A percentile compares a stretch with the other conserved stretches of the same genome.
These are phyloP conservation scores for Hermaeophaga mercurialis DNA, from an alignment of 2,888 invertebrate genomes.

Conservation along the genomic window DNA sequence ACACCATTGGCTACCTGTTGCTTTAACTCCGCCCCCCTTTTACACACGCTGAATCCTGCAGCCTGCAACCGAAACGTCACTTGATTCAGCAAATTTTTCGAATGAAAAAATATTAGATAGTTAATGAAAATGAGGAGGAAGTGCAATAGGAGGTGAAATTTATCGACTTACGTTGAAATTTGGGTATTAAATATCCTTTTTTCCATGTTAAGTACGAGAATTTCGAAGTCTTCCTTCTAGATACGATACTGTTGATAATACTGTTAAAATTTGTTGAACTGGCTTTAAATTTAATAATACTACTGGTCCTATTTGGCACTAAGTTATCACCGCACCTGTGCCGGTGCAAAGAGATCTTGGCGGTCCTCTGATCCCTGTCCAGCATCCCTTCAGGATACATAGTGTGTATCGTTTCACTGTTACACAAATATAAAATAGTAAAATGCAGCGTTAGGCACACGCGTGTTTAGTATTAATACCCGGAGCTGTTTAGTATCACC, in stretches of 20 bases:
- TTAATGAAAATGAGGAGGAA: too few species aligned
- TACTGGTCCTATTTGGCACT: constrained; percentile 30
- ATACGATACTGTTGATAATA: constrained; percentile 28
- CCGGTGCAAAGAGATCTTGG: constrained; percentile 40
- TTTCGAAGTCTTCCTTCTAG: constrained; percentile 26
- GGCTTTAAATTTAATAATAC: constrained; percentile 8
- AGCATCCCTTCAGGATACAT: constrained; percentile 50
- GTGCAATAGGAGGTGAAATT: too few species aligned
- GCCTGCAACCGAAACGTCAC: too few species aligned
- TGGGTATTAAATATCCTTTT: constrained; percentile 47
- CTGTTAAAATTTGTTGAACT: constrained; percentile 24
- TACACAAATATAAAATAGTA: neutral
- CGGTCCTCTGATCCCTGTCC: constrained; percentile 54
- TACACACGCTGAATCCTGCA: neutral
- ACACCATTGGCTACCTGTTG: constrained; percentile 55
- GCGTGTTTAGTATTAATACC: constrained; percentile 33
- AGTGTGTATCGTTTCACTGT: constrained; percentile 1
- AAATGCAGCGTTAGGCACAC: neutral
- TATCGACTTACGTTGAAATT: constrained; percentile 50
- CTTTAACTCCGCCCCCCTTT: constrained; percentile 43
- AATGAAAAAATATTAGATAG: too few species aligned
- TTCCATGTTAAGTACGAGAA: constrained; percentile 44
- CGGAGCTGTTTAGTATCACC: constrained; percentile 30
- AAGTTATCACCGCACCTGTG: constrained; percentile 30
- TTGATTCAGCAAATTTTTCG: too few species aligned